Conservation (phyloP, 2,113 vertebrate species). For the Amphiprion percula region DNA sequence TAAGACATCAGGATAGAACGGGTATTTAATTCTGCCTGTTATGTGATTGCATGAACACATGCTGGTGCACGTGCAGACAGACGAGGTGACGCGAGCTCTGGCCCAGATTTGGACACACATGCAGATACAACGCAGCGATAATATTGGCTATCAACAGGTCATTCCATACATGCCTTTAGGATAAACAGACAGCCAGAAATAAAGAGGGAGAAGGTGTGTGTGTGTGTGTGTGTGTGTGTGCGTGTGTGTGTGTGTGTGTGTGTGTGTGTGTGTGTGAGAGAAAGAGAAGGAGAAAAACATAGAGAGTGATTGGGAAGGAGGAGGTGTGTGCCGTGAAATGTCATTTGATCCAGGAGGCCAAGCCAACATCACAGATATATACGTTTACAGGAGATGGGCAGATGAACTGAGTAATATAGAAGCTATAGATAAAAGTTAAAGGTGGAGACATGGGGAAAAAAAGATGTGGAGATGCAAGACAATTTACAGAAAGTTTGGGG, state of each 20-base stretch:
- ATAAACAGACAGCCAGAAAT: constrained; percentile 58
- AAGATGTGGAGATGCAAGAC: no score
- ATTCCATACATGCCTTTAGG: constrained; percentile 66
- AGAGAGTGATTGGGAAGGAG: constrained; percentile 7
- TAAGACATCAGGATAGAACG: constrained; percentile 33
- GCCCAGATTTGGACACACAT: constrained; percentile 40
- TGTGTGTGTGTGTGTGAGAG: neutral
- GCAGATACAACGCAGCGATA: constrained; percentile 19
- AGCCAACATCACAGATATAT: neutral
- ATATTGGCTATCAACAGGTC: constrained; percentile 43
- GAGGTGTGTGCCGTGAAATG: constrained; percentile 13
- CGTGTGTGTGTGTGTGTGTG: neutral
- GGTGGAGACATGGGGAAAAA: neutral
- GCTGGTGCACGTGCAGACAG: constrained; percentile 34
- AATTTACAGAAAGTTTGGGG: no score
- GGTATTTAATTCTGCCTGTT: constrained; percentile 48
- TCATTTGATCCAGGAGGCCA: constrained; percentile 32
- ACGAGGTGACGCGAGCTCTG: constrained; percentile 29
- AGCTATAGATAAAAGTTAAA: neutral
- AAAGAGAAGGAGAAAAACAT: neutral
- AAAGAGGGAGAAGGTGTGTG: constrained; percentile 20
- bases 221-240: neutral
- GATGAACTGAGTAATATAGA: neutral
- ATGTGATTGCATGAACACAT: constrained; percentile 46
- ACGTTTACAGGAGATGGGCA: neutral